phyloP scores from a whole-genome alignment of 2,797 vertebrate genomes.

The Microctenopoma steveboyesi region DNA sequence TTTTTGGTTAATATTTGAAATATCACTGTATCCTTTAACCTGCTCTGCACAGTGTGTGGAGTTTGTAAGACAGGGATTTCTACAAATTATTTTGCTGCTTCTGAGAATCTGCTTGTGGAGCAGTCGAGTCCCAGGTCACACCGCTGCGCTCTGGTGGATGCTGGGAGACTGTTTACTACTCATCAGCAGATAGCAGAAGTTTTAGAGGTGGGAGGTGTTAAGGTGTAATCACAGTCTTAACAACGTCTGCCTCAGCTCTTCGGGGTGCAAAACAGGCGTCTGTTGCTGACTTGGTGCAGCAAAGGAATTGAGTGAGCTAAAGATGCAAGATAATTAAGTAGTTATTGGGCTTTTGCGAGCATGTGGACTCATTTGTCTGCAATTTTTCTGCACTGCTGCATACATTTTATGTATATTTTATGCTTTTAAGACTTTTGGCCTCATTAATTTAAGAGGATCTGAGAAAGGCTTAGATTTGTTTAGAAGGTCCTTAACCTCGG shows the following conservation, averaged over 20 bases:
- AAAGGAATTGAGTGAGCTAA: neutral
- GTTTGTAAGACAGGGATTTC: neutral
- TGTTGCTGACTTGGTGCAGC: conserved; percentile 5
- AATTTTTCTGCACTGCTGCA: neutral
- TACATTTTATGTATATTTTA: neutral
- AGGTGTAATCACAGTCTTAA: conserved; percentile 17
- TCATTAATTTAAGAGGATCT: neutral
- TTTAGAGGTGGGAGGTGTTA: conserved; percentile 39
- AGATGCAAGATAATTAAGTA: neutral
- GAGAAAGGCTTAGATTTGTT: neutral
- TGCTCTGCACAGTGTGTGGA: neutral
- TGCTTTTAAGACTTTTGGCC: neutral
- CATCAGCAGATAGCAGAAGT: conserved; percentile 46
- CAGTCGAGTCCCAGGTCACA: conserved; percentile 10
- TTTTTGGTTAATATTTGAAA: neutral
- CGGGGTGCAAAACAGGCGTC: conserved; percentile 14
- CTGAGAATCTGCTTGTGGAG: conserved; percentile 24
- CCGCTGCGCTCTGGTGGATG: conserved; percentile 15
- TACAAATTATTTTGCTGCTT: conserved; percentile 17
- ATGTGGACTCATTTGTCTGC: neutral
- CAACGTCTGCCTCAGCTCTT: conserved; percentile 20
- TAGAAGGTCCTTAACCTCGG: neutral
- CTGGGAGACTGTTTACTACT: conserved; percentile 38
- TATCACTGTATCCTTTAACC: neutral
- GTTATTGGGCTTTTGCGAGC: neutral